Percentiles rank a stretch among this genome's conserved stretches.
Conservation (phyloP, 2,888 invertebrate species). For the Agriopis marginaria region DNA sequence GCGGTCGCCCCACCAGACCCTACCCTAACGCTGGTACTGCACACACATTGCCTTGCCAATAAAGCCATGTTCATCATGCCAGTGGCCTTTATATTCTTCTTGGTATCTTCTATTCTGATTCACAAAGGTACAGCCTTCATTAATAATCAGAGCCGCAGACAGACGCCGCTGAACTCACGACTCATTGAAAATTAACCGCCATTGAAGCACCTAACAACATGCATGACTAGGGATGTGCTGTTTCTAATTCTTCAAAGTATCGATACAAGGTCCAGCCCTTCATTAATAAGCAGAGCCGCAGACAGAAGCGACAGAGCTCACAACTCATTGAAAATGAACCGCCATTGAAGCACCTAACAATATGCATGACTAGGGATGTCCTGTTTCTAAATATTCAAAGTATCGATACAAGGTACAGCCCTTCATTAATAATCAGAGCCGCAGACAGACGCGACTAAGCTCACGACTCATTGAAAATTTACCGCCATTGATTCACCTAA, state of each 20-base stretch:
- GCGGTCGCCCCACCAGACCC: too few relatives aligned
- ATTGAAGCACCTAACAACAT: constrained; percentile 24
- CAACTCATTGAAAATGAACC: constrained; percentile 33
- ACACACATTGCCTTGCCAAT: neutral
- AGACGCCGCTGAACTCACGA: constrained; percentile 16
- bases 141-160: constrained; percentile 22
- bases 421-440: constrained; percentile 21
- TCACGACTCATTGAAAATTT: constrained; percentile 34
- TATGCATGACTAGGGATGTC: constrained; percentile 18
- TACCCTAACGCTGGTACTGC: too few relatives aligned
- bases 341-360: constrained; percentile 22
- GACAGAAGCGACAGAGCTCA: constrained; percentile 4
- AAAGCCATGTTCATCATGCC: neutral
- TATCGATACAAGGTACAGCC: neutral
- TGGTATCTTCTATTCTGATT: neutral
- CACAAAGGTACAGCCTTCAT: constrained; percentile 1
- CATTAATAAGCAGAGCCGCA: constrained; percentile 24
- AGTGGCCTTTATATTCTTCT: neutral
- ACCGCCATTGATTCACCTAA: constrained; percentile 23
- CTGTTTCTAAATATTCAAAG: too few relatives aligned
- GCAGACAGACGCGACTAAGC: constrained; percentile 1
- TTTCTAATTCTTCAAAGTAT: neutral
- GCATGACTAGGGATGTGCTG: constrained; percentile 13
- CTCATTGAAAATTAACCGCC: constrained; percentile 32
- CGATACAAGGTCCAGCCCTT: neutral